A percentile compares a stretch with the other conserved stretches of the same genome.
These are phyloP conservation scores for Corythornis madagascariensis DNA, from an alignment of 2,113 vertebrate genomes.

Conservation along the genomic window DNA sequence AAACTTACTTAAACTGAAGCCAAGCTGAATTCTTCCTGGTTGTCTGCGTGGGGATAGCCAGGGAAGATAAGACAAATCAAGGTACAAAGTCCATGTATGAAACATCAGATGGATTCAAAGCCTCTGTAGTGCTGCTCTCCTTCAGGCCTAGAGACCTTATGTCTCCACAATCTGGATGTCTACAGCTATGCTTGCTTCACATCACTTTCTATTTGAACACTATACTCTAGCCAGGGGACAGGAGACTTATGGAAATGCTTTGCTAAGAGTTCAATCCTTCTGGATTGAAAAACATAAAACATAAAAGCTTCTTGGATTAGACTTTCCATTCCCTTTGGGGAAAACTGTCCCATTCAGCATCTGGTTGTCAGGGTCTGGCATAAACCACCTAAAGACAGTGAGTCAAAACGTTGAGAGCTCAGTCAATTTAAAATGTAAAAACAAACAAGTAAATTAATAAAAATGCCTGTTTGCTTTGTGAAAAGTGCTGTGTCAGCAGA, in stretches of 20 bases:
- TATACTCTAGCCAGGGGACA: neutral
- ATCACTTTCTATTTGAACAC: neutral
- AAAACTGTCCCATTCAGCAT: neutral
- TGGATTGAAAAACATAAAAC: too few relatives aligned
- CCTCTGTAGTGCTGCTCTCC: neutral
- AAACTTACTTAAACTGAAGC: constrained; percentile 18
- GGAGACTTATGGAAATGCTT: neutral
- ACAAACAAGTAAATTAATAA: neutral
- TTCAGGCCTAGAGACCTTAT: neutral
- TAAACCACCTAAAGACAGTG: neutral
- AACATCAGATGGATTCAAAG: neutral
- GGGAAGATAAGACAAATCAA: constrained; percentile 17
- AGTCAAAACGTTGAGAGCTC: neutral
- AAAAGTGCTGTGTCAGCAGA: neutral
- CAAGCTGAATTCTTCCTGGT: constrained; percentile 9
- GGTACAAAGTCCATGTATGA: neutral
- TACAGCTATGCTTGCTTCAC: neutral
- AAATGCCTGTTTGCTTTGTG: neutral
- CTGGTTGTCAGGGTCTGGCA: neutral
- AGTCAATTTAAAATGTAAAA: neutral
- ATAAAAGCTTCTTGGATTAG: neutral
- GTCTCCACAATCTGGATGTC: neutral
- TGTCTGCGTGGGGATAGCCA: neutral
- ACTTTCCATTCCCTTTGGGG: neutral
- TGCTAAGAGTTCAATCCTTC: neutral